Base-by-base conservation (phyloP, 1,140 invertebrate species). In the Chlorops oryzae region DNA sequence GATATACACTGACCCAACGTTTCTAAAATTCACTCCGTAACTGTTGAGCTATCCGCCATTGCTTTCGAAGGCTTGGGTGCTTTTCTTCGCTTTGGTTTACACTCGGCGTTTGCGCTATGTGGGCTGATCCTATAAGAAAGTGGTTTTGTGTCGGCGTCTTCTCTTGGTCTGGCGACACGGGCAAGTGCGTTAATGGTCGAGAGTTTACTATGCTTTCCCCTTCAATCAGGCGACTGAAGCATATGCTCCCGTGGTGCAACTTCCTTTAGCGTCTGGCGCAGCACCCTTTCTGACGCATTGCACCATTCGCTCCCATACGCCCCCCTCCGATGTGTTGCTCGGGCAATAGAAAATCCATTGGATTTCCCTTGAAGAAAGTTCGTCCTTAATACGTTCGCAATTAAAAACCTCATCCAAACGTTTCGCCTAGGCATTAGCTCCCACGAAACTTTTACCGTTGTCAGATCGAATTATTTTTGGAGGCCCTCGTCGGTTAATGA, bases 221-320 rank as follows among this genome's bases (percentile, higher is more conserved):
- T n/a, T n/a, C n/a, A n/a, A n/a, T n/a, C n/a, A n/a, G n/a, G n/a
- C 3, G 55, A 56, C 12, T 18, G 18, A 9, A 65, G 46, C 2
- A 53, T 37, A 39, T 65, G 56, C 27, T 61, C 60, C 2, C 25
- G 38, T 12, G 61, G 59, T 1, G 51, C 46, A 21, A n/a, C 35
- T 6, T 60, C 57, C 1, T 53, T 39, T 3, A 65, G 38, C 1
- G 47, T 54, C 0, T 45, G 47, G n/a, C 21, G 12, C 2, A 61
- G 51, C 0, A 57, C 61, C 15, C 21, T 45, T 44, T 65, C 62
- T n/a, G 3, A 61, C 55, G n/a, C 51, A 52, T 2, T 49, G 41
- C 1, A 64, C 55, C 0, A 61, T 5, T 0, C 56, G 37, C 38
- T 68, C 61, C 65, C 67, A 64, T 15, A 54, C 24, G n/a, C 65